Evolutionary conservation across 2,888 invertebrate species (phyloP).

Genomic region (Tenthredo scrophulariae): DNA sequence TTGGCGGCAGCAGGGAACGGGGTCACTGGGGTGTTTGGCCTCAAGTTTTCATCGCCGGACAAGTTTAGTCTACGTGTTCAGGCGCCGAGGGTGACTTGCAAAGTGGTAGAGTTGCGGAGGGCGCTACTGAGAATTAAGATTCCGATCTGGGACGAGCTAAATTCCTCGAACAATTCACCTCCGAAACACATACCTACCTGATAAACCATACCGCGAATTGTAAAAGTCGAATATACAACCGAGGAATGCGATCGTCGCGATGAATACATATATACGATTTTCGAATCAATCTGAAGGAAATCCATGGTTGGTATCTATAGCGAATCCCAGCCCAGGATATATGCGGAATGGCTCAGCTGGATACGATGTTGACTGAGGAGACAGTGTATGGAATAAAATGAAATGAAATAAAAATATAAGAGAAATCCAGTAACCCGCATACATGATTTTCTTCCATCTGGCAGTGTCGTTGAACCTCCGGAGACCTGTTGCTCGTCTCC

Average conservation of each 20-base stretch:
- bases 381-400: background rate
- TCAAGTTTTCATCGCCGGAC: constrained; percentile 72
- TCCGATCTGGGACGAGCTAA: constrained; percentile 20
- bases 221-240: background rate
- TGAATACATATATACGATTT: background rate
- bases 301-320: background rate
- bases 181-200: background rate
- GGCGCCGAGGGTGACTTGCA: constrained; percentile 19
- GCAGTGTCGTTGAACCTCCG: constrained; percentile 73
- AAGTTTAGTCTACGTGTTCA: constrained; percentile 67
- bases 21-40: constrained; percentile 73
- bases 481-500: constrained; percentile 72
- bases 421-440: constrained; percentile 11
- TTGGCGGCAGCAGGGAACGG: constrained; percentile 67
- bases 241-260: background rate
- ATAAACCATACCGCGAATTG: background rate
- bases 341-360: background rate
- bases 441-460: constrained; percentile 60
- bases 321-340: background rate
- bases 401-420: constrained; percentile 6
- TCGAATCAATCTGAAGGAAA: background rate
- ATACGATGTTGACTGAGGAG: background rate
- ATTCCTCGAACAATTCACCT: background rate
- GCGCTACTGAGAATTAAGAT: constrained; percentile 14
- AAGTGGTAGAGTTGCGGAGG: constrained; percentile 10